Percentiles rank a stretch among this genome's conserved stretches.
Conservation (phyloP, 2,797 vertebrate genomes). For the Poecilia picta region DNA sequence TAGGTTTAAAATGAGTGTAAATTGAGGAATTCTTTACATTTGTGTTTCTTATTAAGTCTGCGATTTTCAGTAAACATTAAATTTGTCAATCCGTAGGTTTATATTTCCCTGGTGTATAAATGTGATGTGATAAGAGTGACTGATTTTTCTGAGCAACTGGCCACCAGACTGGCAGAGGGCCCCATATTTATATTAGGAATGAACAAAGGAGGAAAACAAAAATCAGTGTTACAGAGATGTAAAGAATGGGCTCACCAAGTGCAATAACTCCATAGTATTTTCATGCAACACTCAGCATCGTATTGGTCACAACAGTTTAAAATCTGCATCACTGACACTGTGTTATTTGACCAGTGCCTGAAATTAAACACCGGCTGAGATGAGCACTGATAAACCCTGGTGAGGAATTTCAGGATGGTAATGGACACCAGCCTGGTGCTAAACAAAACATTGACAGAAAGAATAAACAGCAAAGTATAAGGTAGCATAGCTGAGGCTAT, state of each 20-base stretch:
- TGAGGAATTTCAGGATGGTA: conserved; percentile 1
- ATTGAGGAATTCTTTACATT: neutral
- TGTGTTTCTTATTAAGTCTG: neutral
- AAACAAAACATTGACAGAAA: neutral
- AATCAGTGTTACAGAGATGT: neutral
- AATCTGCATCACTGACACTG: conserved; percentile 2
- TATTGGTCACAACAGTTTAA: neutral
- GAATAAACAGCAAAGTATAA: conserved; percentile 4
- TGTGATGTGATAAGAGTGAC: neutral
- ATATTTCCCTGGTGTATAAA: neutral
- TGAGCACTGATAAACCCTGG: neutral
- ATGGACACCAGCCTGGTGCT: neutral
- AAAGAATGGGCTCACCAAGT: neutral
- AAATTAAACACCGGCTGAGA: conserved; percentile 11
- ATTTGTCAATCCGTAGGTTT: neutral
- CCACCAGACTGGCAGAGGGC: neutral
- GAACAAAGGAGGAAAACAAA: neutral
- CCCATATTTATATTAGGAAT: neutral
- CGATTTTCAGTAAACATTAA: neutral
- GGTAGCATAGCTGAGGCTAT: neutral
- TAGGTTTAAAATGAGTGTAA: neutral
- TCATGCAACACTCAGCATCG: conserved; percentile 1
- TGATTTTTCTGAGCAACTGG: neutral
- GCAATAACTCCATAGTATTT: neutral
- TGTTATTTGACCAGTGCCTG: conserved; percentile 8